Evolutionary conservation across 2,888 invertebrate species (phyloP), one percentile per base, ranked within the genome.

Genomic region (Drosophila kuntzei): DNA sequence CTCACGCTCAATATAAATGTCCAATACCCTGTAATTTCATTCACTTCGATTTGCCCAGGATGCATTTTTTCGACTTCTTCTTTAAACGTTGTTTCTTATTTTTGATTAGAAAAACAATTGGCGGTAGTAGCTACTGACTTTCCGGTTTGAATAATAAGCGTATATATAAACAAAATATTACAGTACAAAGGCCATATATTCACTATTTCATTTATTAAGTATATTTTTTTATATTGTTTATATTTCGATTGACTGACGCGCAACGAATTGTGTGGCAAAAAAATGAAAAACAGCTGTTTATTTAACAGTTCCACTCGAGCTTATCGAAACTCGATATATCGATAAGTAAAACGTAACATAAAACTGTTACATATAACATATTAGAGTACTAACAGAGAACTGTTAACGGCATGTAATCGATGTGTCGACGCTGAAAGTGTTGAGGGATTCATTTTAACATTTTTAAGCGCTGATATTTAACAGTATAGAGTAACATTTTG

Each of bases 1-100:
- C 96, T 95, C 93, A 97, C 97, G 92, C 95, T 96, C 90, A 95
- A 94, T 59, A 97, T 92, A 92, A 96, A 96, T n/a, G 95, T 94
- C 93, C 96, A 94, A 90, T 96, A 95, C 87, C 96, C 96, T 67
- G 95, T 95, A 87, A 96, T 95, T 93, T 96, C 95, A 91, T 95
- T 84, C 5, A 88, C 70, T 37, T 84, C 87, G 11, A 88, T 86
- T 55, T 88, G 68, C 0, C 72, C 84, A 0, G 84, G 64, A 58
- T 84, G 73, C 84, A 84, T 83, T 6, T 49, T 71, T 44, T 3
- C 70, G 27, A 11, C 8, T 8, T 9, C 18, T 20, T 5, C 22
- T 37, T 34, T 12, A 29, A 18, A n/a, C 6, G 5, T 9, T 27
- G 41, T 11, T 36, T 25, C 8, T 36, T 37, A 16, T 16, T 27